Percentiles rank a stretch among this genome's conserved stretches.
Conservation (phyloP, 2,113 vertebrate species). For the Zapus hudsonius region DNA sequence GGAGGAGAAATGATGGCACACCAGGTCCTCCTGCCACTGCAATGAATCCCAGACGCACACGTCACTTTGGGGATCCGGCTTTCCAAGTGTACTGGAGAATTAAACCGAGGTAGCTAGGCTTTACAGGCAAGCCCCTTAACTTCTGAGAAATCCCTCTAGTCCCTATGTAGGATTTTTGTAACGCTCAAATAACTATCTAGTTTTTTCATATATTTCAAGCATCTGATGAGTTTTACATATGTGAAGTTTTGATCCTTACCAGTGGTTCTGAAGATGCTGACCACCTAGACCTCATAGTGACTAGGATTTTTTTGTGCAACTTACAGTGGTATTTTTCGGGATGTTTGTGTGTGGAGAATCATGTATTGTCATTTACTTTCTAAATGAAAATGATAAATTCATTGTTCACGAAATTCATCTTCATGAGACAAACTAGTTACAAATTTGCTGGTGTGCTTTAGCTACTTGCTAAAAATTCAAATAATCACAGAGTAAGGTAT, state of each 20-base stretch:
- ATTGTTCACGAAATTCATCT: background rate
- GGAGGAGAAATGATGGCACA: too few species aligned
- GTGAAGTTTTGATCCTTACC: background rate
- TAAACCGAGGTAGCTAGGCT: too few species aligned
- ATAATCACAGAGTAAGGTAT: conserved; percentile 36
- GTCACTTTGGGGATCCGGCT: too few species aligned
- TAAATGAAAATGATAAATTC: conserved; percentile 17
- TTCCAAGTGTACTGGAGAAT: too few species aligned
- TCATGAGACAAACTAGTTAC: conserved; percentile 48
- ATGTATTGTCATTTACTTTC: background rate
- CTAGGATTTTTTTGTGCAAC: background rate
- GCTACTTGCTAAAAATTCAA: conserved; percentile 59
- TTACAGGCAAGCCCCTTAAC: too few species aligned
- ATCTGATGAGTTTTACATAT: too few species aligned
- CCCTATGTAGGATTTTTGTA: background rate
- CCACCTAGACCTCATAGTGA: background rate
- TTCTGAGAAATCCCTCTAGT: too few species aligned
- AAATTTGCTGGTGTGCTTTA: conserved; percentile 27
- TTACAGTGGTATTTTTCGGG: background rate
- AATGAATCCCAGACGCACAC: too few species aligned
- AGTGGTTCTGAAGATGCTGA: background rate
- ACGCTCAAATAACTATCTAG: too few species aligned
- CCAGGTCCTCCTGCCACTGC: too few species aligned
- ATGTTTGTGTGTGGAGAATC: background rate
- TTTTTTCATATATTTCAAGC: too few species aligned